Evolutionary conservation across 2,888 invertebrate species (phyloP).

Genomic region (Tenthredo scrophulariae): DNA sequence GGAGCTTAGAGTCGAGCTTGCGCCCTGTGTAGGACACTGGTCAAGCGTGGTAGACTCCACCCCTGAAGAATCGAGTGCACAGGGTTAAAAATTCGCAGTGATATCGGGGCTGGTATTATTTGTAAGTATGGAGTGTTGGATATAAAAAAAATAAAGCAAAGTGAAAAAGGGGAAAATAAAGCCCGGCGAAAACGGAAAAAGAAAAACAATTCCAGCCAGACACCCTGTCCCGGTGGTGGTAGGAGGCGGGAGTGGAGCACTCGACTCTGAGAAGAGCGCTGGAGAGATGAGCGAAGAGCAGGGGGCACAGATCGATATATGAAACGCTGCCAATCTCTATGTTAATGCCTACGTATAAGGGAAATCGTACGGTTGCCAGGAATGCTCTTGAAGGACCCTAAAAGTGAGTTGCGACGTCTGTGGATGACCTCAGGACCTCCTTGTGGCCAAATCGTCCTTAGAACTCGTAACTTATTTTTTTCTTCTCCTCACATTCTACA

Average conservation of each 20-base stretch:
- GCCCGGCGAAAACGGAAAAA: constrained; percentile 38
- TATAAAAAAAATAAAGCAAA: not conserved
- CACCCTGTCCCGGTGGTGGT: constrained; percentile 52
- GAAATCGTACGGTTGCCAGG: constrained; percentile 65
- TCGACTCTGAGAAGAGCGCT: constrained; percentile 52
- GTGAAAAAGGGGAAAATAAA: constrained; percentile 32
- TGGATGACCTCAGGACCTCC: constrained; percentile 76
- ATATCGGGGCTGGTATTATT: not conserved
- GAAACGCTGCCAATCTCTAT: constrained; percentile 78
- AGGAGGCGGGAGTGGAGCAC: constrained; percentile 48
- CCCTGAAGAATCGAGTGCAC: constrained; percentile 67
- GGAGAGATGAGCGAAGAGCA: constrained; percentile 54
- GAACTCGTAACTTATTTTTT: constrained; percentile 40
- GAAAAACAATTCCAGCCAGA: constrained; percentile 56
- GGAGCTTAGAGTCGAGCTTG: constrained; percentile 71
- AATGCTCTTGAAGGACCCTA: constrained; percentile 75
- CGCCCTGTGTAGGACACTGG: constrained; percentile 73
- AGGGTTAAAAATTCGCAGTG: not conserved
- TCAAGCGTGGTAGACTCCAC: constrained; percentile 74
- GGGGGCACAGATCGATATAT: constrained; percentile 74
- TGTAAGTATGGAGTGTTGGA: not conserved
- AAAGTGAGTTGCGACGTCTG: constrained; percentile 79
- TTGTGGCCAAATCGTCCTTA: constrained; percentile 66
- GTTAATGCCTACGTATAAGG: constrained; percentile 71
- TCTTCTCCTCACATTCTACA: not conserved